Conservation (phyloP, 2,888 invertebrate species). For the Aphelenchoides bicaudatus region DNA sequence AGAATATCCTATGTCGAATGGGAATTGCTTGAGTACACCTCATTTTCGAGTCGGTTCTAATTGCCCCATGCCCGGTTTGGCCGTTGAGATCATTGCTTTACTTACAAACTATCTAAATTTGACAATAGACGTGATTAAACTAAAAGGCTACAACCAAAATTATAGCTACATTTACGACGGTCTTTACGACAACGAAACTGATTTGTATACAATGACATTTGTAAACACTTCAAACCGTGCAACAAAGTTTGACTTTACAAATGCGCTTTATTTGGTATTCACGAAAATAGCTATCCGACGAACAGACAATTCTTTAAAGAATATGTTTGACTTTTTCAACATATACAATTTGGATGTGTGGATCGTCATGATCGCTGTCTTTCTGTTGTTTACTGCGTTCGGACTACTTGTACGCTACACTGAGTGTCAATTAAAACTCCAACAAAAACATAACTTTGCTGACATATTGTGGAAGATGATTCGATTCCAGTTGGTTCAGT, state of each 20-base stretch:
- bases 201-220: background rate
- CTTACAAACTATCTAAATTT: no score
- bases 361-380: background rate
- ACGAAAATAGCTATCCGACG: no score
- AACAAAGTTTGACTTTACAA: background rate
- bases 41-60: no score
- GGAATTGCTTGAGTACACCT: no score
- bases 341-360: background rate
- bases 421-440: background rate
- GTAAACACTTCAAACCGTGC: background rate
- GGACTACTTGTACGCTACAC: background rate
- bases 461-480: slow-evolving; percentile 3
- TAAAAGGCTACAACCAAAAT: no score
- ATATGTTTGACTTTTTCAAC: background rate
- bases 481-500: slow-evolving; percentile 4
- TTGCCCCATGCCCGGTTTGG: no score
- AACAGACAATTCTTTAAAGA: background rate
- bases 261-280: background rate
- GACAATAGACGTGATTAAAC: no score
- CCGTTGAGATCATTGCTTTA: no score
- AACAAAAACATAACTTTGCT: background rate
- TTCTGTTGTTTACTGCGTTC: background rate
- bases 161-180: no score
- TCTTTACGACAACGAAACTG: background rate
- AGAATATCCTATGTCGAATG: no score